Conservation (phyloP, 2,888 invertebrate species). For the Nomada goodeniana region DNA sequence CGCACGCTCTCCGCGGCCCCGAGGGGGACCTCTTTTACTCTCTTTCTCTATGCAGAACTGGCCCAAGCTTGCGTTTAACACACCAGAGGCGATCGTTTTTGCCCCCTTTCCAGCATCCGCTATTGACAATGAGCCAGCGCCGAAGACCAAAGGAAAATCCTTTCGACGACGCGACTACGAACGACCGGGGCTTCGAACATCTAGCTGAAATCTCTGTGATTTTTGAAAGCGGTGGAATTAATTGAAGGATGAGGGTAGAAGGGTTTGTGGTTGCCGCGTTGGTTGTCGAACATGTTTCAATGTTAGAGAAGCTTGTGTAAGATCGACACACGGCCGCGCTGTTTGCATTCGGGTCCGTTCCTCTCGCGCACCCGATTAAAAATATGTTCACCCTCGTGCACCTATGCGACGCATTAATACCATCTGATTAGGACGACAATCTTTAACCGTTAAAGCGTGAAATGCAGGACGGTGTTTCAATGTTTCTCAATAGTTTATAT, state of each 20-base stretch:
- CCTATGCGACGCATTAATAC: too few species aligned
- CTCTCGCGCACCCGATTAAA: too few species aligned
- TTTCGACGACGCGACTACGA: conserved; percentile 36
- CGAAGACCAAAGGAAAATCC: conserved; percentile 59
- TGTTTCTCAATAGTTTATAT: too few species aligned
- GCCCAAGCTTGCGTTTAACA: conserved; percentile 56
- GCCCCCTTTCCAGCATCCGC: conserved; percentile 43
- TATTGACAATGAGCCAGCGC: conserved; percentile 35
- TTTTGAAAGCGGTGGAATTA: conserved; percentile 15
- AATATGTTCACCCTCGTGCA: too few species aligned
- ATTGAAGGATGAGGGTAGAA: not conserved
- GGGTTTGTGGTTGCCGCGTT: not conserved
- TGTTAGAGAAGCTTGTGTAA: not conserved
- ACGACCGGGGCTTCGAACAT: not conserved
- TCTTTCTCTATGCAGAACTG: conserved; percentile 35
- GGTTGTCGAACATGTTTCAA: not conserved
- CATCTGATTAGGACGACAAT: too few species aligned
- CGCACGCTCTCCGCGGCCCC: not conserved
- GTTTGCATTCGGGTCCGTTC: too few species aligned
- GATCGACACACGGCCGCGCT: too few species aligned
- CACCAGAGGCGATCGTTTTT: conserved; percentile 57
- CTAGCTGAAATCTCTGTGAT: conserved; percentile 33
- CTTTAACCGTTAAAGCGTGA: too few species aligned
- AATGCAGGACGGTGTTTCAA: too few species aligned
- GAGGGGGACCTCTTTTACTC: not conserved